phyloP scores from a whole-genome alignment of 2,888 invertebrate genomes.

The Piscicola geometra region DNA sequence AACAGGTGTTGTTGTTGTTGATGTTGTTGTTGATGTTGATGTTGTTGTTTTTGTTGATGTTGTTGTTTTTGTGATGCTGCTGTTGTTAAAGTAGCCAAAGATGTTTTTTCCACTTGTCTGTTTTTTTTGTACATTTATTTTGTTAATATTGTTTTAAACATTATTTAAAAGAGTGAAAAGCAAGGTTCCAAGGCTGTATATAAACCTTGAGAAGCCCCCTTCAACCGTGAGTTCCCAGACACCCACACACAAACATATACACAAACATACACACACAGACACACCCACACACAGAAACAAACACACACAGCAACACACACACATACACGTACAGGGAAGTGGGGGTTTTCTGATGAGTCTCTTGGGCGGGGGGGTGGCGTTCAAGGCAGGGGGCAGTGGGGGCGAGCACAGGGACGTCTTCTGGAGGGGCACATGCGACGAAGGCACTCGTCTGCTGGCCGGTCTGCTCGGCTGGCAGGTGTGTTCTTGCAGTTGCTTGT shows the following conservation, averaged over 20 bases:
- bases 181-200: constrained; percentile 10
- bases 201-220: constrained; percentile 15
- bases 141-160: neutral
- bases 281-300: constrained; percentile 3
- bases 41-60: neutral
- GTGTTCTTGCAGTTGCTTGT: constrained; percentile 23
- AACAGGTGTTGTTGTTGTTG: constrained; percentile 13
- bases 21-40: neutral
- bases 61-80: neutral
- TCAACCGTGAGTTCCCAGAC: neutral
- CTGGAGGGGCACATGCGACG: constrained; percentile 55
- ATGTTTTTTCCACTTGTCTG: too few relatives aligned
- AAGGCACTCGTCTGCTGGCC: constrained; percentile 53
- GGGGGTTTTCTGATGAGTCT: too few relatives aligned
- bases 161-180: neutral
- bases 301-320: constrained; percentile 22
- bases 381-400: too few relatives aligned
- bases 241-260: constrained; percentile 9
- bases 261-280: constrained; percentile 8
- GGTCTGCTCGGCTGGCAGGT: constrained; percentile 55
- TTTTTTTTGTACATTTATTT: neutral
- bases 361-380: too few relatives aligned
- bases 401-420: constrained; percentile 55
- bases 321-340: constrained; percentile 21
- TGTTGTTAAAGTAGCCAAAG: neutral